Percentiles rank a stretch among this genome's conserved stretches.
These are phyloP conservation scores for Hoplostethus mediterraneus DNA, from an alignment of 2,797 vertebrate genomes.

Conservation along the genomic window DNA sequence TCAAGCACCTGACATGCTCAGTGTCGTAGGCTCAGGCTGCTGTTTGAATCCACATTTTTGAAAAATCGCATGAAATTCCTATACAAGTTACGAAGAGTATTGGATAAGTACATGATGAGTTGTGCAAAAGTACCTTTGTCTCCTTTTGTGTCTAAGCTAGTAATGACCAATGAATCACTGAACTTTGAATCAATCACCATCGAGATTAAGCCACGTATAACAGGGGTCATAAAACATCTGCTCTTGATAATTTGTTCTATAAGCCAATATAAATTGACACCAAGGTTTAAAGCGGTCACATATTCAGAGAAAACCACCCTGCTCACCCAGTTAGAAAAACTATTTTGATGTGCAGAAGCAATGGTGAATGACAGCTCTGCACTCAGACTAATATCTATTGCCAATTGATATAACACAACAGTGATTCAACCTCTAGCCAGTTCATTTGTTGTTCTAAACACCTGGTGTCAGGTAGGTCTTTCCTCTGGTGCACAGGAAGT, in stretches of 20 bases:
- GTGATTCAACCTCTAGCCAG: too few species aligned
- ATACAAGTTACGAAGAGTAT: not conserved
- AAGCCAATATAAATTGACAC: not conserved
- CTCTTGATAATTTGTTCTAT: not conserved
- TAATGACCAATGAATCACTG: not conserved
- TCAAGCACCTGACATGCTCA: not conserved
- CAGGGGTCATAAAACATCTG: not conserved
- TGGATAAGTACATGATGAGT: not conserved
- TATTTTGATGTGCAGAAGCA: not conserved
- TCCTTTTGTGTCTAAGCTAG: not conserved
- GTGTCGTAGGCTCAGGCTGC: not conserved
- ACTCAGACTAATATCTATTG: not conserved
- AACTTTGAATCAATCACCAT: conserved; percentile 9
- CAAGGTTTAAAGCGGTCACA: not conserved
- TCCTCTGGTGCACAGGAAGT: too few species aligned
- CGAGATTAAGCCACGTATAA: not conserved
- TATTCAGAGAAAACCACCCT: not conserved
- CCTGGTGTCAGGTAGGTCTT: too few species aligned
- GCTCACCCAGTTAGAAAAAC: not conserved
- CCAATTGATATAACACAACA: too few species aligned
- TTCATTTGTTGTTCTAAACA: too few species aligned
- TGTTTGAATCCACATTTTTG: not conserved
- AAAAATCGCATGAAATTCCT: not conserved
- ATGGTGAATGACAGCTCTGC: not conserved
- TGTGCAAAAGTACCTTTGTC: not conserved